phyloP scores from a whole-genome alignment of 1,140 invertebrate genomes.

The Formica exsecta region DNA sequence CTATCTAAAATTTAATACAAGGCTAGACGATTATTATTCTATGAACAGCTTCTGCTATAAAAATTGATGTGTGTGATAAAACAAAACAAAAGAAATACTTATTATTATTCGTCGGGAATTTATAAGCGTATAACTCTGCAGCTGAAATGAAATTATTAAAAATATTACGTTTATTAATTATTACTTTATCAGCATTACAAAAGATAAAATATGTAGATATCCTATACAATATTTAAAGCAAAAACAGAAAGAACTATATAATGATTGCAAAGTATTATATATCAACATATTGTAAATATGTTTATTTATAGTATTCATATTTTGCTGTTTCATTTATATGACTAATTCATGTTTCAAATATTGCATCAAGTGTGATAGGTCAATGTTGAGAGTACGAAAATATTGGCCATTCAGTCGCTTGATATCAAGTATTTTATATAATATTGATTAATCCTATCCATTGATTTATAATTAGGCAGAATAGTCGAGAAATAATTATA shows the following conservation, averaged over 20 bases:
- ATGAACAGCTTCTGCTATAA: neutral
- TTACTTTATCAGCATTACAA: neutral
- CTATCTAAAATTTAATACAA: neutral
- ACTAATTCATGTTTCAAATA: neutral
- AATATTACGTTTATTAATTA: neutral
- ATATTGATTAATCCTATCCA: neutral
- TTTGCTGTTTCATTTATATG: slow-evolving; percentile 28
- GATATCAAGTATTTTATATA: neutral
- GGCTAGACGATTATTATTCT: neutral
- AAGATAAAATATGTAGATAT: slow-evolving; percentile 9
- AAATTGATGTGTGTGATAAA: neutral
- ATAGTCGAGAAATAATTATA: neutral
- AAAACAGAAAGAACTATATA: neutral
- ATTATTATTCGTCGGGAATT: neutral
- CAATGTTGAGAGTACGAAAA: slow-evolving; percentile 1
- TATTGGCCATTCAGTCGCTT: neutral
- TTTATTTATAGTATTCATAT: slow-evolving; percentile 13
- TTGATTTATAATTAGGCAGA: neutral
- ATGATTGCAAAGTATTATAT: neutral
- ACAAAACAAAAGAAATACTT: neutral
- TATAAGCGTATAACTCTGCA: neutral
- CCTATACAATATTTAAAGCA: neutral
- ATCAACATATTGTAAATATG: neutral
- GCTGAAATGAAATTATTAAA: neutral
- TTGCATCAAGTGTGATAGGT: neutral